A percentile compares a stretch with the other conserved stretches of the same genome.
These are phyloP conservation scores for Pogona vitticeps DNA, from an alignment of 2,113 vertebrate species.

Conservation along the genomic window DNA sequence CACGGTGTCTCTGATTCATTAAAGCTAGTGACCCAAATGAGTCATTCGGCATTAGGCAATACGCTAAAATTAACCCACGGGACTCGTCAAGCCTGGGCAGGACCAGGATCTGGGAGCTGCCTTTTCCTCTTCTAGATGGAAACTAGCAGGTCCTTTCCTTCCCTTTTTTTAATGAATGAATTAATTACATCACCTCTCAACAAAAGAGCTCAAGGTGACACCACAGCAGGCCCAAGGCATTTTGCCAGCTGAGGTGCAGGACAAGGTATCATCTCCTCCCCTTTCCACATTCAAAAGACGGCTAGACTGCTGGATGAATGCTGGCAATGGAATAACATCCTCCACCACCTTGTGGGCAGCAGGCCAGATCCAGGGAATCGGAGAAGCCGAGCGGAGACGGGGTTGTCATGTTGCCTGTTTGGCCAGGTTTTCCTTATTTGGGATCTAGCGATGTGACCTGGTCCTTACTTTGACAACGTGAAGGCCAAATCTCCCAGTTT, in stretches of 20 bases:
- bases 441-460: too few relatives aligned
- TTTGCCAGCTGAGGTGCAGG: neutral
- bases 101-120: neutral
- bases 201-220: neutral
- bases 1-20: slow-evolving; percentile 10
- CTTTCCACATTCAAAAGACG: neutral
- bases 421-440: too few relatives aligned
- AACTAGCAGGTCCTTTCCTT: neutral
- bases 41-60: neutral
- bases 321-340: too few relatives aligned
- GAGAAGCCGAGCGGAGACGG: neutral
- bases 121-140: neutral
- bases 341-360: too few relatives aligned
- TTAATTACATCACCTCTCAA: neutral
- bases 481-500: too few relatives aligned
- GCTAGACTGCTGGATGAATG: too few relatives aligned
- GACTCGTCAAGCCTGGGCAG: slow-evolving; percentile 1
- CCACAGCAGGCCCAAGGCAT: neutral
- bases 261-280: neutral
- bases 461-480: too few relatives aligned
- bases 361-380: neutral
- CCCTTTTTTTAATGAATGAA: neutral
- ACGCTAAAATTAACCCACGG: slow-evolving; percentile 16
- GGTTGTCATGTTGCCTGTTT: neutral
- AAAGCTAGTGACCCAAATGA: neutral